Percentiles rank a stretch among this genome's conserved stretches.
These are phyloP conservation scores for Scophthalmus maximus DNA, from an alignment of 2,113 vertebrate species.

Conservation along the genomic window DNA sequence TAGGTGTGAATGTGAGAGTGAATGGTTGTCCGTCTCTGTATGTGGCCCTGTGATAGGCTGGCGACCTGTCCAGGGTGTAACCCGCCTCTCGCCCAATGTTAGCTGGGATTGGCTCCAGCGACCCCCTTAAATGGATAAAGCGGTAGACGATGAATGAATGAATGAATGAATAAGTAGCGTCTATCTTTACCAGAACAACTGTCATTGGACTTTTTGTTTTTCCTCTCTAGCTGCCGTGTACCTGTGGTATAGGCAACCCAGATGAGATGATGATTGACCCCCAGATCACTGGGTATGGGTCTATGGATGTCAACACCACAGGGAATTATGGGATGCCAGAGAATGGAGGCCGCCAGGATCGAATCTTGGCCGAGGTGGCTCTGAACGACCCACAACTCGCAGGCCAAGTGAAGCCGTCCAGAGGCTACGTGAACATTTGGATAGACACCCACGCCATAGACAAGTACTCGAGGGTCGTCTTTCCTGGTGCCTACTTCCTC, in stretches of 20 bases:
- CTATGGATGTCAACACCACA: constrained; percentile 87
- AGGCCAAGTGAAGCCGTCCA: constrained; percentile 84
- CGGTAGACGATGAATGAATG: too few relatives aligned
- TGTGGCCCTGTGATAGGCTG: too few relatives aligned
- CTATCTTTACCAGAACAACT: not conserved
- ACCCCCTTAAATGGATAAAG: too few relatives aligned
- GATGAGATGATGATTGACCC: constrained; percentile 88
- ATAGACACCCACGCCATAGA: constrained; percentile 98
- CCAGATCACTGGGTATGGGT: constrained; percentile 86
- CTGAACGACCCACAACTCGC: constrained; percentile 87
- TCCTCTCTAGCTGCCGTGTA: constrained; percentile 88
- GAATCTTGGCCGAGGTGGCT: constrained; percentile 90
- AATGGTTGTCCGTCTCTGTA: too few relatives aligned
- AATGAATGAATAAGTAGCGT: not conserved
- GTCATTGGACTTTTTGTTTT: not conserved
- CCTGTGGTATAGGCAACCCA: constrained; percentile 87
- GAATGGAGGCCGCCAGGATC: constrained; percentile 88
- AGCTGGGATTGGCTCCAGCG: too few relatives aligned
- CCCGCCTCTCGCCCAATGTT: too few relatives aligned
- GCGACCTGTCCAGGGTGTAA: too few relatives aligned
- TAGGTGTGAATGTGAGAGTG: too few relatives aligned
- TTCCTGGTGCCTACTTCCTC: constrained; percentile 94
- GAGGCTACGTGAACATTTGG: constrained; percentile 92
- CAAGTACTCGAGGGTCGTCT: constrained; percentile 97
- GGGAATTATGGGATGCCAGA: constrained; percentile 86